Evolutionary conservation across 2,113 vertebrate genomes (phyloP).

Genomic region (Nasalis larvatus): DNA sequence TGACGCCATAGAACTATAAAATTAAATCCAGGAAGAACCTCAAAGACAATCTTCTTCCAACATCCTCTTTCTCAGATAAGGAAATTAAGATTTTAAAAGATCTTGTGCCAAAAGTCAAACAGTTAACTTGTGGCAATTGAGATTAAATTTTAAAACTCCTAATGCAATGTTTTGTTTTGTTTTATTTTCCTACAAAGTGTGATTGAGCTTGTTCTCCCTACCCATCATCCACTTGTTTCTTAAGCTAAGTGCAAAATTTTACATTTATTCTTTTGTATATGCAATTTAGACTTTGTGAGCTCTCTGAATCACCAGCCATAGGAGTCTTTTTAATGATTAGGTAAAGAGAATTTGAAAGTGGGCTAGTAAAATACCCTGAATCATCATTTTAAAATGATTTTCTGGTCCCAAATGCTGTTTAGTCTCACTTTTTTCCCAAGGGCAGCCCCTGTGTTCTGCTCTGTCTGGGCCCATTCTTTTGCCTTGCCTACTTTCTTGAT

Average conservation of each 20-base stretch:
- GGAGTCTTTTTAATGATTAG: not conserved
- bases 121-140: not conserved
- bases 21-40: not conserved
- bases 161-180: not conserved
- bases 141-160: not conserved
- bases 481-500: not conserved
- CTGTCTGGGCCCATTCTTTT: not conserved
- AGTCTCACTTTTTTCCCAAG: not conserved
- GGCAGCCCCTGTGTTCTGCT: not conserved
- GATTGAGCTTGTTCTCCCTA: not conserved
- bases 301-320: not conserved
- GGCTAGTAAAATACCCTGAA: not conserved
- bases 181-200: not conserved
- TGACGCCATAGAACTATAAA: not conserved
- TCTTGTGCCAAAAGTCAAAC: not conserved
- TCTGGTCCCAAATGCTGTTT: not conserved
- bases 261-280: not conserved
- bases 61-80: not conserved
- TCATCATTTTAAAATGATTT: not conserved
- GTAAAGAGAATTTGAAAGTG: not conserved
- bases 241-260: not conserved
- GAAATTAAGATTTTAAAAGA: slow-evolving; percentile 25
- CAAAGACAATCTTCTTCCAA: not conserved
- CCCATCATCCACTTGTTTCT: not conserved
- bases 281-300: not conserved